These are phyloP conservation scores for Melanotaenia boesemani DNA, from an alignment of 2,797 vertebrate genomes.

Conservation along the genomic window DNA sequence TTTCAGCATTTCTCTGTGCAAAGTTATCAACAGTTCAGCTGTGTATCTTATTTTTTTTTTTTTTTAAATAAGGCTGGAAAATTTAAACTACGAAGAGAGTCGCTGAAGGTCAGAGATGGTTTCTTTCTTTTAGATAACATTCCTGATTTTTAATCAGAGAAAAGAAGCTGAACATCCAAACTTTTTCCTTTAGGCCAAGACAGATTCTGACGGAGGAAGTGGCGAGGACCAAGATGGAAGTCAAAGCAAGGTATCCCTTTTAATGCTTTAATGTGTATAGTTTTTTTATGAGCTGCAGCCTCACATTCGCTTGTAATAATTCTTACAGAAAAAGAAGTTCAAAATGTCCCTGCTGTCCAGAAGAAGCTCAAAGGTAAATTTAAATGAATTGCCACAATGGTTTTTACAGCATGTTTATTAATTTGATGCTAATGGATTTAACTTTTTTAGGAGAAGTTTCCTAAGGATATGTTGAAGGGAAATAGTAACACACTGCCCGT, in stretches of 20 bases:
- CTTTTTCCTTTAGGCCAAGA: conserved; percentile 28
- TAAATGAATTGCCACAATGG: background rate
- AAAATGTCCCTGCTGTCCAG: conserved; percentile 50
- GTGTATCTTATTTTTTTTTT: too few relatives aligned
- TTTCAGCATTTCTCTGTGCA: too few relatives aligned
- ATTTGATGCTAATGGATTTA: background rate
- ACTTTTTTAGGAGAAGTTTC: conserved; percentile 47
- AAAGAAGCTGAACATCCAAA: background rate
- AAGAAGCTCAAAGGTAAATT: conserved; percentile 76
- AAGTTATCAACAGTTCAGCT: background rate
- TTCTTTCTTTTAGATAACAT: background rate
- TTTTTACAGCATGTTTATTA: background rate
- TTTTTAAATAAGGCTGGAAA: conserved; percentile 69
- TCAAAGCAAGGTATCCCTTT: conserved; percentile 54
- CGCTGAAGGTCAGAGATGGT: conserved; percentile 52
- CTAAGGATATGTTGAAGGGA: conserved; percentile 37
- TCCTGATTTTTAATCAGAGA: background rate
- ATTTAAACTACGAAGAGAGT: conserved; percentile 77
- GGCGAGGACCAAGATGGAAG: conserved; percentile 52
- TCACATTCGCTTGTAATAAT: background rate
- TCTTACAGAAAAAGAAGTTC: conserved; percentile 64
- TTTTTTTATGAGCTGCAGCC: background rate
- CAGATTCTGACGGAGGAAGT: conserved; percentile 50
- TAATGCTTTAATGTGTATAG: rapidly evolving
- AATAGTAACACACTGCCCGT: conserved; percentile 24